Conservation (phyloP, 2,797 vertebrate genomes). For the Sebastes diploproa region DNA sequence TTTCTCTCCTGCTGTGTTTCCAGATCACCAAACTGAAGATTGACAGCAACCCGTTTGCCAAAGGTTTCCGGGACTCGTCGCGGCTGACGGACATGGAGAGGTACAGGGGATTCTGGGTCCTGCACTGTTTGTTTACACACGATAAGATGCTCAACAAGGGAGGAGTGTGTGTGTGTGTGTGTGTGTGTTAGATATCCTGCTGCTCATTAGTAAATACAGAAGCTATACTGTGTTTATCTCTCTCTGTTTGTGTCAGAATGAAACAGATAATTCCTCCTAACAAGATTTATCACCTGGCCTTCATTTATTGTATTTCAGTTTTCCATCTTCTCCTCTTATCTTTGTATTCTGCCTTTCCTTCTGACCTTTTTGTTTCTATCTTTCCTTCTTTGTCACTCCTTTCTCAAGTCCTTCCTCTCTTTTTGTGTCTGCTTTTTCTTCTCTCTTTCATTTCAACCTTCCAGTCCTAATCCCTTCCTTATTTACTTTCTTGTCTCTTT, state of each 20-base stretch:
- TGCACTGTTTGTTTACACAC: slow-evolving; percentile 51
- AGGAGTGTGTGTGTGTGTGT: slow-evolving; percentile 7
- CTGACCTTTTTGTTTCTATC: not conserved
- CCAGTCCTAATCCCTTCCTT: not conserved
- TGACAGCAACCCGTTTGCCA: slow-evolving; percentile 99
- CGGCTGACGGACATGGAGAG: slow-evolving; percentile 99
- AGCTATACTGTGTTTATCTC: slow-evolving; percentile 28
- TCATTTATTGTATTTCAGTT: not conserved
- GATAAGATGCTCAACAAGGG: slow-evolving; percentile 72
- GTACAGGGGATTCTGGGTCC: slow-evolving; percentile 90
- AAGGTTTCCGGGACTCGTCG: slow-evolving; percentile 98
- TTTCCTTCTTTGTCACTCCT: not conserved
- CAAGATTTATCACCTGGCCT: not conserved
- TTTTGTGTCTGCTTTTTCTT: not conserved
- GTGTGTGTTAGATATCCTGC: not conserved
- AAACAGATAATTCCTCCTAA: not conserved
- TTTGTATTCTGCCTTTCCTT: not conserved
- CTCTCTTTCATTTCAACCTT: not conserved
- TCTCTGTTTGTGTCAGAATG: not conserved
- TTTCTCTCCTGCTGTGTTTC: not conserved
- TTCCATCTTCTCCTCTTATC: not conserved
- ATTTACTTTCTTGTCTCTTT: not conserved
- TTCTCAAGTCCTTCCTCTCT: not conserved
- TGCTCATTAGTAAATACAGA: slow-evolving; percentile 48
- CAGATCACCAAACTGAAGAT: slow-evolving; percentile 99